phyloP scores from a whole-genome alignment of 2,113 vertebrate genomes.

The Cromileptes altivelis region DNA sequence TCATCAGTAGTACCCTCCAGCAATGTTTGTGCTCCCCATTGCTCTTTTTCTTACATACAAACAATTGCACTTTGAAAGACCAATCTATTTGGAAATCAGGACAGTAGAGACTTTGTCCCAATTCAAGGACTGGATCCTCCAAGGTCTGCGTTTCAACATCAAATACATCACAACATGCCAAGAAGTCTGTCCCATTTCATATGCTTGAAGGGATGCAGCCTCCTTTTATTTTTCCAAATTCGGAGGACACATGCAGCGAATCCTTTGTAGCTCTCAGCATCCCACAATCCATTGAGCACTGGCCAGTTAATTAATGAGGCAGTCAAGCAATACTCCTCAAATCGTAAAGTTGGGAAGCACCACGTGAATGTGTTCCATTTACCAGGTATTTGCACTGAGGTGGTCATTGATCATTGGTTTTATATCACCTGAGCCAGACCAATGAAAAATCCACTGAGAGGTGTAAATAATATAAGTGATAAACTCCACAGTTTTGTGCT shows the following conservation, averaged over 20 bases:
- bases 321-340: slow-evolving; percentile 7
- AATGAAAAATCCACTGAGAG: slow-evolving; percentile 49
- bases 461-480: slow-evolving; percentile 49
- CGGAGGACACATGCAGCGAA: slow-evolving; percentile 14
- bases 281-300: slow-evolving; percentile 35
- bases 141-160: slow-evolving; percentile 7
- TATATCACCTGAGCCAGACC: slow-evolving; percentile 49
- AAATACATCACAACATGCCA: slow-evolving; percentile 3
- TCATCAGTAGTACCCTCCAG: neutral
- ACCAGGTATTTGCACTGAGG: slow-evolving; percentile 42
- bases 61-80: slow-evolving; percentile 6
- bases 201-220: neutral
- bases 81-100: slow-evolving; percentile 11
- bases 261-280: slow-evolving; percentile 6
- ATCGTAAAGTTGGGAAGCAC: slow-evolving; percentile 43
- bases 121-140: slow-evolving; percentile 3
- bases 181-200: slow-evolving; percentile 5
- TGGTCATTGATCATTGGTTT: slow-evolving; percentile 59
- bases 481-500: slow-evolving; percentile 41
- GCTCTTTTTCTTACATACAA: slow-evolving; percentile 1
- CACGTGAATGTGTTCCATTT: slow-evolving; percentile 17
- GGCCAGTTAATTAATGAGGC: slow-evolving; percentile 55
- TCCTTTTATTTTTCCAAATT: slow-evolving; percentile 3
- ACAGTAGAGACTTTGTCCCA: neutral
- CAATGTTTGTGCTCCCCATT: neutral